Evolutionary conservation across 37 sponge, comb jelly and placozoan genomes (phyloP), one percentile per base, ranked within the genome.

Genomic region (Spongilla lacustris): DNA sequence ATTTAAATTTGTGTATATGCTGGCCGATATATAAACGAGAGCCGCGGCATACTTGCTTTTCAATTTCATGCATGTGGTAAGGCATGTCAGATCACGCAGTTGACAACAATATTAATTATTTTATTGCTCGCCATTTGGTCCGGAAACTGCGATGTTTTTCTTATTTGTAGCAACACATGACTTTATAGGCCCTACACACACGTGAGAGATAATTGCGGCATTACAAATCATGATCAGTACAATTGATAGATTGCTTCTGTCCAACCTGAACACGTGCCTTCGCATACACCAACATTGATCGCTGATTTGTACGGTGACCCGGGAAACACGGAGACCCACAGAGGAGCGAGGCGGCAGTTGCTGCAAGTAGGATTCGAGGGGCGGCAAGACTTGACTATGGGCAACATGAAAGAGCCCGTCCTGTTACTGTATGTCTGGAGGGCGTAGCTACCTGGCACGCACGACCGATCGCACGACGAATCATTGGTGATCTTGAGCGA

Each of bases 261-360:
- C n/a, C 67, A 1, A 29, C 76, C 77, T 21, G 29, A 24, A 41
- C 89, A 89, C 37, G 36, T 36, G 21, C 89, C 89, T 13, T n/a
- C 50, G 46, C 89, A 89, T 36, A 66, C 71, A 0, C 84, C 84
- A 48, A 89, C 82, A 46, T 92, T 89, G 37, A 92, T 81, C 23
- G 14, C 36, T 24, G 49, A 35, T 78, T 88, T 34, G 41, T 85
- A 85, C 22, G 79, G 73, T 0, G 89, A 81, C 17, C 71, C 82
- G 21, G 85, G 83, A 74, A 88, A 92, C 27, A 85, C 6, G 31
- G 74, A 70, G 32, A 85, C 11, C 26, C 30, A 79, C 25, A 76
- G 9, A 14, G 58, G 69, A 19, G 70, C 69, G 30, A 83, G 34
- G 5, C 58, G 33, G 41, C 91, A 91, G 30, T 30, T 14, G 81